Conservation (phyloP, 2,888 invertebrate genomes). For the Protodeltote pygarga region DNA sequence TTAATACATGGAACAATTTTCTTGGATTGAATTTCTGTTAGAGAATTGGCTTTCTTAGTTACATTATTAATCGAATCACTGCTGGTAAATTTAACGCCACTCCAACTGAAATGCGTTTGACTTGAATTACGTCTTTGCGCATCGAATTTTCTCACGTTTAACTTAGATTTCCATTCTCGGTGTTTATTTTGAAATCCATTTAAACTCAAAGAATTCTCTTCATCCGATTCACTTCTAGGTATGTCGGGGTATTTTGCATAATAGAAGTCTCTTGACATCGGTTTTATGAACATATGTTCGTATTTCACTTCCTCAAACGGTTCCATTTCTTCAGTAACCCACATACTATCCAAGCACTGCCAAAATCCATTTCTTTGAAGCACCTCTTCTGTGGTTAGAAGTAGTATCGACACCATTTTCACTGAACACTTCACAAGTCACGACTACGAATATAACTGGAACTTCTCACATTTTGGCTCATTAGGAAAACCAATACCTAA, state of each 20-base stretch:
- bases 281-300: slow-evolving; percentile 71
- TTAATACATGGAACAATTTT: not conserved
- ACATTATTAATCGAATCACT: slow-evolving; percentile 54
- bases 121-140: slow-evolving; percentile 61
- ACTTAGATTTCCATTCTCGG: slow-evolving; percentile 74
- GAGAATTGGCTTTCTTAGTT: slow-evolving; percentile 56
- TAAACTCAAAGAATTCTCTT: slow-evolving; percentile 73
- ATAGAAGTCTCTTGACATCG: slow-evolving; percentile 75
- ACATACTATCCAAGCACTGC: slow-evolving; percentile 73
- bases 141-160: slow-evolving; percentile 64
- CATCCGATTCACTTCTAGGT: slow-evolving; percentile 81
- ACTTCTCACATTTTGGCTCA: slow-evolving; percentile 3
- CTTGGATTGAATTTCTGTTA: slow-evolving; percentile 43
- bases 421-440: slow-evolving; percentile 30
- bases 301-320: slow-evolving; percentile 78
- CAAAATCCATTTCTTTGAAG: slow-evolving; percentile 77
- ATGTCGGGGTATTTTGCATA: slow-evolving; percentile 78
- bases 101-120: slow-evolving; percentile 52
- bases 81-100: slow-evolving; percentile 51
- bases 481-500: slow-evolving; percentile 6
- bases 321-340: slow-evolving; percentile 78
- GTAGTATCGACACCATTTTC: slow-evolving; percentile 76
- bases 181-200: slow-evolving; percentile 74
- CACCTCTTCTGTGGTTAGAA: slow-evolving; percentile 78
- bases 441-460: slow-evolving; percentile 22